Evolutionary conservation across 2,888 invertebrate genomes (phyloP), one percentile per base, ranked within the genome.

Genomic region (Philereme vetulata): DNA sequence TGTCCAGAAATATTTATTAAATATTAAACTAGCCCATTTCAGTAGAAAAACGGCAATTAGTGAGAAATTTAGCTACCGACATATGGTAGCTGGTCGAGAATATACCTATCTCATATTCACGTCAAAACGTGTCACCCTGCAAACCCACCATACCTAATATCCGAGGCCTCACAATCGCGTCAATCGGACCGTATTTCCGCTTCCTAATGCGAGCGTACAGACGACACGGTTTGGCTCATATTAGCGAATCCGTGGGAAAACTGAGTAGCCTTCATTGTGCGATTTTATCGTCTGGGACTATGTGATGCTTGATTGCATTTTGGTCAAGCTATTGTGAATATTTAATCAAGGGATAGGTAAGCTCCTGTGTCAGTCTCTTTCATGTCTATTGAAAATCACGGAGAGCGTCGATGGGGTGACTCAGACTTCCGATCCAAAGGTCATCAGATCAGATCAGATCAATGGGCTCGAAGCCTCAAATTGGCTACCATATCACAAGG

Each of bases 121-220:
- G 34, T 42, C n/a, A 43, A 43, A 34, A 53, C 50, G 33, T 50
- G 54, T 62, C 62, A 51, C 58, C 58, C 49, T 52, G 50, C 48
- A 62, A 56, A 54, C 43, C 34, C 45, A 56, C 50, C 54, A 48
- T 53, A 38, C 44, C 57, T 62, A 53, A 64, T 65, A 45, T 60
- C 47, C 45, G 72, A 72, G 76, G 76, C 76, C 77, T 67, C 69
- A 85, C 87, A 84, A 86, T 82, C 68, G 72, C 72, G 83, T 66
- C 74, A 76, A 81, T 69, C 85, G 83, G 77, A 85, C 77, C 90
- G 85, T 80, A 70, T 72, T 89, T 88, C 90, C 90, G 88, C 80
- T 89, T 86, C 88, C 69, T 64, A 65, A 66, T 65, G 63, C 66
- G 40, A 36, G 56, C 58, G 38, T 36, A 47, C 59, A 48, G 63